These are phyloP conservation scores for Holacanthella duospinosa DNA, from an alignment of 2,888 invertebrate genomes.

Conservation along the genomic window DNA sequence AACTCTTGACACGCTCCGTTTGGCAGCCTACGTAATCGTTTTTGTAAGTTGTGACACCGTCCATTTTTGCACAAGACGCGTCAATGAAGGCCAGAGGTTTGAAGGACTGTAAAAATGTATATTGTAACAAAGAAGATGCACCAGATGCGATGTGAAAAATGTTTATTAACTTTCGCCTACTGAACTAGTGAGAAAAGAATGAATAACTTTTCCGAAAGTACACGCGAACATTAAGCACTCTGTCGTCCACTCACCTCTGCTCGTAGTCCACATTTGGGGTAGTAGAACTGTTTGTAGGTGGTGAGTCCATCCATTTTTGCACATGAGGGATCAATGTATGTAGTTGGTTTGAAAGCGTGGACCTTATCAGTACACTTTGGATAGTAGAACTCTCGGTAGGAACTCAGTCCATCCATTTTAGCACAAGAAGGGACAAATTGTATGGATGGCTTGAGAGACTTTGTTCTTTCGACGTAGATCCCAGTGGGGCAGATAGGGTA, in stretches of 20 bases:
- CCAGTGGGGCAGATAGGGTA: constrained; percentile 6
- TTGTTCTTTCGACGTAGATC: constrained; percentile 4
- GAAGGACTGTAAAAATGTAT: background rate
- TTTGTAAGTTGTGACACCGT: constrained; percentile 21
- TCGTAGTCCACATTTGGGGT: constrained; percentile 8
- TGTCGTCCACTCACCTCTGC: too few relatives aligned
- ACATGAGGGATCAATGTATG: constrained; percentile 11
- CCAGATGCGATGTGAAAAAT: too few relatives aligned
- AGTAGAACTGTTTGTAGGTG: constrained; percentile 3
- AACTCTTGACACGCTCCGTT: constrained; percentile 12
- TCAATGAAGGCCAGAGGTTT: constrained; percentile 14
- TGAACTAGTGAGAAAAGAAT: too few relatives aligned
- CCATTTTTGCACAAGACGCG: constrained; percentile 19
- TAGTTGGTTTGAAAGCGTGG: constrained; percentile 1
- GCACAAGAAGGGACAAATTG: background rate
- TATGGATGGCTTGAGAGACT: background rate
- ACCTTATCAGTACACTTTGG: background rate
- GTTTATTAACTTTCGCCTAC: too few relatives aligned
- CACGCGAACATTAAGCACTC: too few relatives aligned
- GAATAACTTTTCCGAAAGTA: too few relatives aligned
- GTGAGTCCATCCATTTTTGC: constrained; percentile 20
- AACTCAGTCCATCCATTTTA: background rate
- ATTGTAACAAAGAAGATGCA: too few relatives aligned
- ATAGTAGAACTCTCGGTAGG: constrained; percentile 6
- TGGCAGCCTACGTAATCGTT: constrained; percentile 18